Evolutionary conservation across 1,140 invertebrate genomes (phyloP).

Genomic region (Notospermus geniculatus): DNA sequence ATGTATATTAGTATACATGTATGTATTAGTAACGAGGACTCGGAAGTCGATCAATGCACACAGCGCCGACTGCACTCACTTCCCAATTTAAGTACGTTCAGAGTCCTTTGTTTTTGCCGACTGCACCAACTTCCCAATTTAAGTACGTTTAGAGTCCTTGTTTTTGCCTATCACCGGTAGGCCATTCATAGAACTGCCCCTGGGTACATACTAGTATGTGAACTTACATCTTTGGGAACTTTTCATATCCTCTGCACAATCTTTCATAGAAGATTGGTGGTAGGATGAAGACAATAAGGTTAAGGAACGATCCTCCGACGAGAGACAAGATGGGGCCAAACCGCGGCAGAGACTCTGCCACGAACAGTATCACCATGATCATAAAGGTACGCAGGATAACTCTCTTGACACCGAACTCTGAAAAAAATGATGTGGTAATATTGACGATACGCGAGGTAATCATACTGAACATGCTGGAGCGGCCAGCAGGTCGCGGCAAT

Average conservation of each 20-base stretch:
- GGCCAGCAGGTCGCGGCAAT: no score
- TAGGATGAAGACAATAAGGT: constrained; percentile 77
- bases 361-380: constrained; percentile 69
- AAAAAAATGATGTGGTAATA: constrained; percentile 35
- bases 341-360: constrained; percentile 78
- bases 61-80: no score
- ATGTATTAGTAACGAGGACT: no score
- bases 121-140: no score
- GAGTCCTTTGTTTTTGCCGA: no score
- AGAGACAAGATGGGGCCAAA: constrained; percentile 87
- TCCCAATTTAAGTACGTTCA: no score
- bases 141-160: no score
- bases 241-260: constrained; percentile 46
- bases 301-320: constrained; percentile 79
- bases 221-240: constrained; percentile 38
- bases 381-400: constrained; percentile 71
- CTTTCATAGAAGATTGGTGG: constrained; percentile 79
- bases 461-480: no score
- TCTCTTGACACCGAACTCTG: constrained; percentile 78
- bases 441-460: no score
- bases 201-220: not conserved
- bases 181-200: not conserved
- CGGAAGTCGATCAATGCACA: no score
- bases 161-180: no score
- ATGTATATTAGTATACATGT: no score